These are phyloP conservation scores for Peromyscus californicus DNA, from an alignment of 2,113 vertebrate genomes.

Conservation along the genomic window DNA sequence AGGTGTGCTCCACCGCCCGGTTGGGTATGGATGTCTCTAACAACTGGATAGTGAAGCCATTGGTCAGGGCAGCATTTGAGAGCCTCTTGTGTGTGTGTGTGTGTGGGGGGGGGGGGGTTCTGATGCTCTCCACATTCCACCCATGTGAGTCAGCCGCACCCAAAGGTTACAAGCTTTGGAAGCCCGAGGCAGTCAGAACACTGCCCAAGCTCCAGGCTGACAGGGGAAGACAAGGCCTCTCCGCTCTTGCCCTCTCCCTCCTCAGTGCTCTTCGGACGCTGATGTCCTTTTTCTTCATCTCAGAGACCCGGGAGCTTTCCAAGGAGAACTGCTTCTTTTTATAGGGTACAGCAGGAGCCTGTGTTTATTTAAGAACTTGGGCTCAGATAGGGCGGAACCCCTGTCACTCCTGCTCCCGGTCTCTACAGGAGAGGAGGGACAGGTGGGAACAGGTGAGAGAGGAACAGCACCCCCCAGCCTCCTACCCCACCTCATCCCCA, in stretches of 20 bases:
- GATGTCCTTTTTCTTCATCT: neutral
- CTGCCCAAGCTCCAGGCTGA: neutral
- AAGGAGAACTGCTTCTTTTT: neutral
- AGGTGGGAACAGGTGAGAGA: neutral
- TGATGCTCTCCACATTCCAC: neutral
- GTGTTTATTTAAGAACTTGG: neutral
- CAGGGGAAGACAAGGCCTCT: neutral
- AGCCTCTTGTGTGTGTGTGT: too few species aligned
- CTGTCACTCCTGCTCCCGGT: neutral
- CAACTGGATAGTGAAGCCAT: neutral
- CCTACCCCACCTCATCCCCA: neutral
- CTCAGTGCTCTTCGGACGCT: neutral
- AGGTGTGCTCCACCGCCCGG: neutral
- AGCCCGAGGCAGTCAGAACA: fast-evolving
- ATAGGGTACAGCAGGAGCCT: neutral
- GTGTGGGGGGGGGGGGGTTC: too few species aligned
- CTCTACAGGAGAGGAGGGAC: neutral
- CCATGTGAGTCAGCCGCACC: neutral
- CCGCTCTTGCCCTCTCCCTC: neutral
- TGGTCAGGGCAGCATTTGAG: neutral
- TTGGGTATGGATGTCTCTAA: neutral
- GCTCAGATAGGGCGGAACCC: neutral
- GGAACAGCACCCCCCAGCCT: too few species aligned
- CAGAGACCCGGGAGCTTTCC: neutral
- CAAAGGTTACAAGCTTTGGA: neutral